These are phyloP conservation scores for Pachypsylla venusta DNA, from an alignment of 1,140 invertebrate species.

Conservation along the genomic window DNA sequence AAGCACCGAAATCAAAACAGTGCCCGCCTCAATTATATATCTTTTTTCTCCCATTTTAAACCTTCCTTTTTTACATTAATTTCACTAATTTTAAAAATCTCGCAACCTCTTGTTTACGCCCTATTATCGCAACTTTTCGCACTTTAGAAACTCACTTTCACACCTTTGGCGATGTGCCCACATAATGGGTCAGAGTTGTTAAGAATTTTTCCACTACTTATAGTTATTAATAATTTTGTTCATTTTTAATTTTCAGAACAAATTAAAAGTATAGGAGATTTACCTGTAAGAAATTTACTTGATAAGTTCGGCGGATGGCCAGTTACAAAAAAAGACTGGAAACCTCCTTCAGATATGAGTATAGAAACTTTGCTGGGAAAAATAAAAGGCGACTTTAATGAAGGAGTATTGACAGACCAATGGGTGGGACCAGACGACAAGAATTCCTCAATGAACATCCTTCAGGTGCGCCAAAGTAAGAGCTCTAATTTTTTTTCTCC, in stretches of 20 bases:
- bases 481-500: constrained; percentile 16
- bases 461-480: constrained; percentile 48
- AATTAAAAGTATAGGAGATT: constrained; percentile 51
- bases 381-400: constrained; percentile 52
- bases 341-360: constrained; percentile 33
- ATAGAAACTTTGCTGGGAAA: constrained; percentile 50
- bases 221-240: not conserved
- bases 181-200: not conserved
- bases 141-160: too few species aligned
- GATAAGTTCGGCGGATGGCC: constrained; percentile 59
- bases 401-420: constrained; percentile 56
- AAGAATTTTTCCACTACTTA: not conserved
- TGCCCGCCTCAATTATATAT: too few species aligned
- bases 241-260: constrained; percentile 37
- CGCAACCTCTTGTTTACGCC: not conserved
- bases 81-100: not conserved
- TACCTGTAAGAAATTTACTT: constrained; percentile 43
- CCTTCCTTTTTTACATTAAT: too few species aligned
- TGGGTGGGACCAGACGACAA: constrained; percentile 76
- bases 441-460: constrained; percentile 68
- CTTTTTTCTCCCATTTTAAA: too few species aligned
- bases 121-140: not conserved
- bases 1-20: too few species aligned
- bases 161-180: not conserved
- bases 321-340: constrained; percentile 47